A percentile compares a stretch with the other conserved stretches of the same genome.
Evolutionary conservation across 2,888 invertebrate genomes (phyloP).

Genomic region (Euphydryas editha): DNA sequence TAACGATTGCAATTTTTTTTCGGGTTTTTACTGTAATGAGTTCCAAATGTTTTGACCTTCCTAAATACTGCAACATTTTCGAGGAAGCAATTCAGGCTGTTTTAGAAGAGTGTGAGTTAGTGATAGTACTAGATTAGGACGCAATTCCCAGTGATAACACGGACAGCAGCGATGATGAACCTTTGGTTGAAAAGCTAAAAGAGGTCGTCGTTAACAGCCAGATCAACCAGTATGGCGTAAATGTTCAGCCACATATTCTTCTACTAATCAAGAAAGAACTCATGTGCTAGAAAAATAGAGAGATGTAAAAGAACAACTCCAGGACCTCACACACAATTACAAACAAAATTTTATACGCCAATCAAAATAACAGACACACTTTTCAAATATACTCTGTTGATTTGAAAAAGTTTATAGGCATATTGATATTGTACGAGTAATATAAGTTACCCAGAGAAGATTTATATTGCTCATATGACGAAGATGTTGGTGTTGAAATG

Average conservation of each 20-base stretch:
- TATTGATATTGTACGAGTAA: background rate
- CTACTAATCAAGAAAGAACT: background rate
- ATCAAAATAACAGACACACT: conserved; percentile 9
- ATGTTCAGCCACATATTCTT: background rate
- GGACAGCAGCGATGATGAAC: background rate
- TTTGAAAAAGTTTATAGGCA: background rate
- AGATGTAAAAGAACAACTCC: background rate
- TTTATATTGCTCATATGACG: background rate
- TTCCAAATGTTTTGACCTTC: too few relatives aligned
- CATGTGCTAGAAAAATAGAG: background rate
- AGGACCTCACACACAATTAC: background rate
- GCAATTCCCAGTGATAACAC: background rate
- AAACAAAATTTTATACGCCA: background rate
- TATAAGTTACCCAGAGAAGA: background rate
- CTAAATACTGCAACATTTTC: too few relatives aligned
- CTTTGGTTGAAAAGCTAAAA: background rate
- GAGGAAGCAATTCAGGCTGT: too few relatives aligned
- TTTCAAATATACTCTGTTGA: conserved; percentile 9
- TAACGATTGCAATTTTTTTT: too few relatives aligned
- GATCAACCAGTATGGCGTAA: background rate
- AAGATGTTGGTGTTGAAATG: background rate
- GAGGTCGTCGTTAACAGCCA: background rate
- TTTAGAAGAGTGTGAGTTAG: too few relatives aligned
- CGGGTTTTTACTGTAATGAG: too few relatives aligned
- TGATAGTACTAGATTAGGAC: too few relatives aligned